Evolutionary conservation across 2,888 invertebrate genomes (phyloP).

Genomic region (Campoletis raptor): DNA sequence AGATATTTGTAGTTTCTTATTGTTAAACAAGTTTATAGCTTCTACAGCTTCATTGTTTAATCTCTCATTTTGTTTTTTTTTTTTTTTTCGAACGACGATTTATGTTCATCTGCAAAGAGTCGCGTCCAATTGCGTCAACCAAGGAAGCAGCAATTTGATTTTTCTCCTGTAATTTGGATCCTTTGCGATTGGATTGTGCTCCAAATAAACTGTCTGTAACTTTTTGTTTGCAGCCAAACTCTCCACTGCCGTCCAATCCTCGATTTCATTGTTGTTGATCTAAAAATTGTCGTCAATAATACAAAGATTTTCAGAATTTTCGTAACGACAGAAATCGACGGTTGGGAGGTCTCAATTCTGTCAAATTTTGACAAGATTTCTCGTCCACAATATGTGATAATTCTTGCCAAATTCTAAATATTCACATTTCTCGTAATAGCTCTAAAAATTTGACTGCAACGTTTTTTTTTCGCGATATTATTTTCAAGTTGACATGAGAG

Average conservation of each 20-base stretch:
- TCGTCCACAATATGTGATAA: too few relatives aligned
- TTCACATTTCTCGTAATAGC: background rate
- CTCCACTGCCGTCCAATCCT: constrained; percentile 94
- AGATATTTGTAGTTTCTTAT: constrained; percentile 35
- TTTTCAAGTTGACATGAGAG: background rate
- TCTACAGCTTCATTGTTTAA: constrained; percentile 22
- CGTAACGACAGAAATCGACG: too few relatives aligned
- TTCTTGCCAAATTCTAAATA: too few relatives aligned
- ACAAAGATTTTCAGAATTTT: background rate
- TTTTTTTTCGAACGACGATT: background rate
- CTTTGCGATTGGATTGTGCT: constrained; percentile 94
- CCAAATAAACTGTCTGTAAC: constrained; percentile 95
- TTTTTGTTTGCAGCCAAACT: constrained; percentile 89
- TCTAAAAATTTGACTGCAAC: background rate
- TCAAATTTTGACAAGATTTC: too few relatives aligned
- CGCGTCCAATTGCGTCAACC: constrained; percentile 97
- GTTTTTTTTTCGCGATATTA: background rate
- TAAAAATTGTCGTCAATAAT: constrained; percentile 83
- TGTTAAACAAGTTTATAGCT: background rate
- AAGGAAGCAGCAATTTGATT: constrained; percentile 94
- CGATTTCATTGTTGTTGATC: constrained; percentile 96
- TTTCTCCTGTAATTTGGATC: constrained; percentile 96
- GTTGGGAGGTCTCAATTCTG: too few relatives aligned
- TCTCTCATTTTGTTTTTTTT: constrained; percentile 15
- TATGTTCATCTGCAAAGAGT: constrained; percentile 91